Base-by-base conservation (phyloP, 2,113 vertebrate species). In the Aptenodytes forsteri region DNA sequence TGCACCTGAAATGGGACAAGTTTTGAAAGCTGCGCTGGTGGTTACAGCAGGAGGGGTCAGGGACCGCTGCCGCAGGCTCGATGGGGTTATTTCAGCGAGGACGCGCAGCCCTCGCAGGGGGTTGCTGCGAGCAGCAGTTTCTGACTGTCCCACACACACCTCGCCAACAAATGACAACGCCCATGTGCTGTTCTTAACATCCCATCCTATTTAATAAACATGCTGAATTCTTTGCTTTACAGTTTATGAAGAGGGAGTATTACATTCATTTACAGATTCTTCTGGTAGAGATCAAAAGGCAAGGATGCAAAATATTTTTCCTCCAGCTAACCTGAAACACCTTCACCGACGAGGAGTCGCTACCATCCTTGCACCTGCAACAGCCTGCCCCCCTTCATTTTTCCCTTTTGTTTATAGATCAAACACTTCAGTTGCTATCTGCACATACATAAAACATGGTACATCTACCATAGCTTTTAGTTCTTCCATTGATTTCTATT, bases 271-370 rank as follows among this genome's bases (percentile, higher is more conserved):
- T 22, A 27, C 54, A 36, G 26, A 13, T 38, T 32, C 7, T 36
- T 40, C 54, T 42, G 19, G 8, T 3, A 30, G 36, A 16, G 16
- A 40, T 22, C 17, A 26, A 36, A 42, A 40, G 56, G 7, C 47
- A 20, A 64, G 1, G 2, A 13, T 18, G 34, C 70, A 42, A 10
- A 13, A 12, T 4, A 5, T 2, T 87, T 59, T 70, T 59, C 55
- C 54, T 20, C 20, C 44, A 38, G 54, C 47, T 52, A 36, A 19
- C 18, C 26, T 44, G 44, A 77, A 61, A 55, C 5, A 6, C 38
- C 23, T 70, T 18, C 30, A 10, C 17, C 2, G 4, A 13, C 0
- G 0, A 75, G 19, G n/a, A 61, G 30, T 36, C 5, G 2, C 67
- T 16, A 2, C 29, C 46, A 4, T 6, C 32, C 15, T 16, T 5